A percentile compares a stretch with the other conserved stretches of the same genome.
Evolutionary conservation across 2,888 invertebrate genomes (phyloP).

Genomic region (Neocrepidodera transversa): DNA sequence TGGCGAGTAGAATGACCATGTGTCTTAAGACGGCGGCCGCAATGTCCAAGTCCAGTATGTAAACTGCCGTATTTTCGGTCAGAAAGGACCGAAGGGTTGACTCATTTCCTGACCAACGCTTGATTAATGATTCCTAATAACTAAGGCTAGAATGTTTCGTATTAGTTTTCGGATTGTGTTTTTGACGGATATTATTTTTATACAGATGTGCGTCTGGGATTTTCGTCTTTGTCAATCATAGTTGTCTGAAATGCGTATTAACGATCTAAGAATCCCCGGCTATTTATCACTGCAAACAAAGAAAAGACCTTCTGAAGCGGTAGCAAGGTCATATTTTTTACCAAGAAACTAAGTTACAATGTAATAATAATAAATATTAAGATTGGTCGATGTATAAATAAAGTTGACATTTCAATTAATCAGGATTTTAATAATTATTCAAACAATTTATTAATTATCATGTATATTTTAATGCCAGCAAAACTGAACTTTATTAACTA

Average conservation of each 20-base stretch:
- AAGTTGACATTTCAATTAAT: too few species aligned
- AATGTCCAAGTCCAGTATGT: conserved; percentile 53
- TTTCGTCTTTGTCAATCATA: conserved; percentile 38
- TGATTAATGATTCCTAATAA: conserved; percentile 63
- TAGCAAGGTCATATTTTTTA: conserved; percentile 15
- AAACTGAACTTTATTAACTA: too few species aligned
- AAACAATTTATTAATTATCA: too few species aligned
- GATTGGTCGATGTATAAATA: too few species aligned
- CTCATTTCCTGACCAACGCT: conserved; percentile 62
- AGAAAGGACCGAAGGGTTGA: conserved; percentile 61
- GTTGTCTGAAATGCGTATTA: conserved; percentile 32
- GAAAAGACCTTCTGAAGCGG: conserved; percentile 8
- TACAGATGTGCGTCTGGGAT: conserved; percentile 36
- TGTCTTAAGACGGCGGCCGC: conserved; percentile 53
- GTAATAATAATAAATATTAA: background rate
- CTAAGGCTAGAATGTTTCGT: conserved; percentile 50
- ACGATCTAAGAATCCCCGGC: conserved; percentile 21
- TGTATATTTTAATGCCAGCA: too few species aligned
- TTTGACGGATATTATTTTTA: conserved; percentile 50
- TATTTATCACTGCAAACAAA: conserved; percentile 25
- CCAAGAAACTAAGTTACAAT: background rate
- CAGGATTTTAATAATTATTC: too few species aligned
- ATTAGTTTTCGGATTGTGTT: conserved; percentile 51
- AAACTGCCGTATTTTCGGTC: conserved; percentile 53
- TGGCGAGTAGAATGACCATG: conserved; percentile 49